Base-by-base conservation (phyloP, 2,888 invertebrate genomes). In the Xestia xanthographa region DNA sequence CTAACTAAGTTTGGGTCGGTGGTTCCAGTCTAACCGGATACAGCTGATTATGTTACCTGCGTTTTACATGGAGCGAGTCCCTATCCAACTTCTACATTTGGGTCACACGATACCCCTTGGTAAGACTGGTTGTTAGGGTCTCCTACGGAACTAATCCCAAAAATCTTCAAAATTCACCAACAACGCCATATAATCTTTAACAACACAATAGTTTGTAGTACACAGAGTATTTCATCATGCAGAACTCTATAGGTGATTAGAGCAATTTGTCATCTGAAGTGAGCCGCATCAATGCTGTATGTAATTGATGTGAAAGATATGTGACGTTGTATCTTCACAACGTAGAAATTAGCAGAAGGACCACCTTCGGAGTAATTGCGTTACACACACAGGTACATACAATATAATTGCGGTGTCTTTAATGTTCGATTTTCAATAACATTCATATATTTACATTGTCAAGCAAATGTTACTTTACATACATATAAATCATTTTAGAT, bases 231-330 rank as follows among this genome's bases (percentile, higher is more conserved):
- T 74, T 62, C 58, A 75, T 56, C 50, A 75, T 60, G 41, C 45
- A 53, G 69, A 83, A 67, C 67, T 74, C 68, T 73, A 34, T 41
- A 65, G 50, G 63, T 72, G 73, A 83, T 82, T 77, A 78, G 50
- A 83, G 85, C 83, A 90, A 90, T 90, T 89, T 88, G 86, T 90
- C 87, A 89, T 84, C 60, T 63, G 75, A 56, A 67, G 60, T 29
- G 72, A 79, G 65, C 71, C 72, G 67, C 67, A 72, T 41, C 73
- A 80, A 85, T 80, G 68, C 58, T 75, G 70, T 68, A 75, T 77
- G 78, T 86, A 86, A 89, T 86, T 85, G 86, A 87, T 86, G 76
- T 71, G 77, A 70, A 74, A 66, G 53, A 70, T 75, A 71, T 85
- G 38, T 77, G 69, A 75, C 29, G 72, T 56, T 38, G 41, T 58